Conservation (phyloP, 2,113 vertebrate genomes). For the Apus apus region DNA sequence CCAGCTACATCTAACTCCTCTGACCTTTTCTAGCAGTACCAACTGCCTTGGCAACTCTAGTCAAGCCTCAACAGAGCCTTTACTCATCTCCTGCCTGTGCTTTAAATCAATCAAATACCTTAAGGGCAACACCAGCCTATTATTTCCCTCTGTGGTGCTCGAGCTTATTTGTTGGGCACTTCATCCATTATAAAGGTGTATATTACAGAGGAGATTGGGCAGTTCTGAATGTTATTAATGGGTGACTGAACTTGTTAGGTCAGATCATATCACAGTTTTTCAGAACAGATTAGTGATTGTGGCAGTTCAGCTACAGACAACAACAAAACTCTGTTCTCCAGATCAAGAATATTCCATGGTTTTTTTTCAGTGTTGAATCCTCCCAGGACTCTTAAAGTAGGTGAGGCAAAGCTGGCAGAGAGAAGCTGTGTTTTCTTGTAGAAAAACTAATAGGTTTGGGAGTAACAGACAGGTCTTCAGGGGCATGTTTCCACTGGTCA, state of each 20-base stretch:
- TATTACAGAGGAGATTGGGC: background rate
- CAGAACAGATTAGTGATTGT: background rate
- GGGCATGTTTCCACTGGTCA: background rate
- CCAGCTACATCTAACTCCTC: slow-evolving; percentile 12
- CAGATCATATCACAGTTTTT: background rate
- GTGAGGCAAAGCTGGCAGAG: background rate
- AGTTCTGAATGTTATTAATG: slow-evolving; percentile 14
- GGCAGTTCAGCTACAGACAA: background rate
- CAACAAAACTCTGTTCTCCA: background rate
- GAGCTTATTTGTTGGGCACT: background rate
- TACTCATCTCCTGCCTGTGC: slow-evolving; percentile 15
- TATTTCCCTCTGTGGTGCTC: slow-evolving; percentile 14
- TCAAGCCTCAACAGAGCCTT: slow-evolving; percentile 45
- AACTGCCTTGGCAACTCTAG: background rate
- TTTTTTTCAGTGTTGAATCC: background rate
- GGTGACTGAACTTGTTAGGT: background rate
- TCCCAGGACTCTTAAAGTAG: background rate
- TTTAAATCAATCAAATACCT: slow-evolving; percentile 65
- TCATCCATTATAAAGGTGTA: slow-evolving; percentile 44
- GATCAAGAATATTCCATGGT: background rate
- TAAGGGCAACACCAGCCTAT: slow-evolving; percentile 40
- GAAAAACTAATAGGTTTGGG: background rate
- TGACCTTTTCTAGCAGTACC: slow-evolving; percentile 54
- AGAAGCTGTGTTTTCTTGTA: background rate
- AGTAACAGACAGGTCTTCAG: background rate